Percentiles rank a stretch among this genome's conserved stretches.
Conservation (phyloP, 2,797 vertebrate genomes). For the Sandelia bainsii region DNA sequence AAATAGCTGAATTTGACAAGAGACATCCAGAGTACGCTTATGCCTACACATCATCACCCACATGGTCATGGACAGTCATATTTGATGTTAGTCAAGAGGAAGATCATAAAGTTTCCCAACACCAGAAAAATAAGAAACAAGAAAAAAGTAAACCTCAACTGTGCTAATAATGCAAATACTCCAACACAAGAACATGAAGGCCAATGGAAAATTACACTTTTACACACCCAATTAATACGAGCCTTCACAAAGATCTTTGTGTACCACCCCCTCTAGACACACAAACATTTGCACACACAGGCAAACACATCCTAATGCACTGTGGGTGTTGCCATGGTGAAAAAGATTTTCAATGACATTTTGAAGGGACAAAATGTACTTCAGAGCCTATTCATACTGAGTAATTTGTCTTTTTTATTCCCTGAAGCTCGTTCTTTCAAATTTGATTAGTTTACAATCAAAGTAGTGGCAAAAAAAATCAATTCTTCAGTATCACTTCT, state of each 20-base stretch:
- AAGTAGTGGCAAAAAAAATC: neutral
- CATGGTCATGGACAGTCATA: neutral
- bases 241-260: neutral
- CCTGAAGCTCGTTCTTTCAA: neutral
- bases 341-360: slow-evolving; percentile 51
- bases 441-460: slow-evolving; percentile 23
- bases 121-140: neutral
- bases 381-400: slow-evolving; percentile 33
- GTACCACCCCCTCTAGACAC: neutral
- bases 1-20: slow-evolving; percentile 32
- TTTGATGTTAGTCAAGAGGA: neutral
- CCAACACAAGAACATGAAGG: neutral
- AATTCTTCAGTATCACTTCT: neutral
- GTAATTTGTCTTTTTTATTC: slow-evolving; percentile 5
- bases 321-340: slow-evolving; percentile 44
- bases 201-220: neutral
- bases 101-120: neutral
- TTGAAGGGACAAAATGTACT: slow-evolving; percentile 39
- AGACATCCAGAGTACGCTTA: neutral
- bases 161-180: neutral
- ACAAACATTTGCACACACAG: neutral
- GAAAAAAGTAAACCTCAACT: neutral
- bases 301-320: slow-evolving; percentile 14
- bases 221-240: neutral
- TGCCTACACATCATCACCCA: neutral